Conservation (phyloP, 2,797 vertebrate genomes). For the Liparis tanakae region DNA sequence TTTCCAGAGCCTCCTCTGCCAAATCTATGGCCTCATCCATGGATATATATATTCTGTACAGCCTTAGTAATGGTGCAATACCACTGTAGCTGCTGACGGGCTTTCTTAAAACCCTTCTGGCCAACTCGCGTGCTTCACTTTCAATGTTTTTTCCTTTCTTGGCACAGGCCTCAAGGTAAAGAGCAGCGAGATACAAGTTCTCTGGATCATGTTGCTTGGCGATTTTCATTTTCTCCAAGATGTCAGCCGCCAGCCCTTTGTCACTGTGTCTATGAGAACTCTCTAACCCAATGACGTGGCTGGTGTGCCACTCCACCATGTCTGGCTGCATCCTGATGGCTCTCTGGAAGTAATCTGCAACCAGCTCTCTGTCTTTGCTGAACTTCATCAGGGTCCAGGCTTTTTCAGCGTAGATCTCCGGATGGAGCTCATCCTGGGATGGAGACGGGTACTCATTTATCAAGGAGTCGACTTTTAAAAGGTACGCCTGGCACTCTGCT, state of each 20-base stretch:
- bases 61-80: constrained; percentile 36
- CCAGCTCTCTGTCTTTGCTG: neutral
- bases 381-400: constrained; percentile 77
- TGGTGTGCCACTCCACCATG: constrained; percentile 69
- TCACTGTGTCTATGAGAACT: rapidly evolving
- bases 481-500: constrained; percentile 31
- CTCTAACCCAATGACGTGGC: constrained; percentile 44
- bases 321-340: constrained; percentile 73
- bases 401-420: constrained; percentile 73
- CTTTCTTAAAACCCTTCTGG: constrained; percentile 1
- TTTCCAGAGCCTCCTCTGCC: constrained; percentile 61
- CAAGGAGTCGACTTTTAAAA: constrained; percentile 49
- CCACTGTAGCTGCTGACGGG: constrained; percentile 48
- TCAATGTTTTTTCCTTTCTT: constrained; percentile 8
- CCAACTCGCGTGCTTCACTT: constrained; percentile 10
- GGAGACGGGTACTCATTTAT: constrained; percentile 56
- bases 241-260: neutral
- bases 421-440: constrained; percentile 56
- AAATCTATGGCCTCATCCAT: constrained; percentile 61
- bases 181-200: constrained; percentile 52
- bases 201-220: constrained; percentile 51
- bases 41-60: constrained; percentile 28
- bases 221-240: constrained; percentile 57
- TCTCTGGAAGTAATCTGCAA: constrained; percentile 60
- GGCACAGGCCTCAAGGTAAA: constrained; percentile 25